These are phyloP conservation scores for Potamilus streckersoni DNA, from an alignment of 1,140 invertebrate genomes.

Conservation along the genomic window DNA sequence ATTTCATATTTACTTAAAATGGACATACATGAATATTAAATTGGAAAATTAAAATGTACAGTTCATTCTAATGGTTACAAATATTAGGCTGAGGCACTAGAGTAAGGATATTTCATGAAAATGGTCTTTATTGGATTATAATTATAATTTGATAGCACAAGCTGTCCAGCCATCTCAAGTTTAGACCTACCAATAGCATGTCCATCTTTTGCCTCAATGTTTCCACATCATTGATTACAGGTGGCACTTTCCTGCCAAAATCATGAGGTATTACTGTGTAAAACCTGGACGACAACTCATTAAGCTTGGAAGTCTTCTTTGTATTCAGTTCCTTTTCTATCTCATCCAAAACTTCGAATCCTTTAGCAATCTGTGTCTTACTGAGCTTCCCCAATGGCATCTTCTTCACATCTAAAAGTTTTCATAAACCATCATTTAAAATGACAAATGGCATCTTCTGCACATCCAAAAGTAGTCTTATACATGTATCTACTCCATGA, in stretches of 20 bases:
- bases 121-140: too few species aligned
- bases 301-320: constrained; percentile 42
- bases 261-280: constrained; percentile 70
- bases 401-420: constrained; percentile 67
- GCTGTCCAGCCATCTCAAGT: too few species aligned
- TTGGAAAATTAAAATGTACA: too few species aligned
- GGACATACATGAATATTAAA: too few species aligned
- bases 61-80: too few species aligned
- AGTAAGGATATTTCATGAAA: too few species aligned
- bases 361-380: constrained; percentile 70
- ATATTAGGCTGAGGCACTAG: too few species aligned
- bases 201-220: constrained; percentile 67
- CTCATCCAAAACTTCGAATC: constrained; percentile 69
- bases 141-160: too few species aligned
- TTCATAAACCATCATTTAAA: too few species aligned
- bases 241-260: constrained; percentile 67
- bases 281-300: constrained; percentile 64
- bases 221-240: constrained; percentile 57
- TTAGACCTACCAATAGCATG: constrained; percentile 64
- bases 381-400: constrained; percentile 71
- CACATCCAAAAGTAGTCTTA: too few species aligned
- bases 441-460: constrained; percentile 35
- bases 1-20: too few species aligned
- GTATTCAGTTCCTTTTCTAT: constrained; percentile 62
- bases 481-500: too few species aligned